Percentiles rank a stretch among this genome's conserved stretches.
Conservation (phyloP, 2,888 invertebrate species). For the Hypercompe scribonia region DNA sequence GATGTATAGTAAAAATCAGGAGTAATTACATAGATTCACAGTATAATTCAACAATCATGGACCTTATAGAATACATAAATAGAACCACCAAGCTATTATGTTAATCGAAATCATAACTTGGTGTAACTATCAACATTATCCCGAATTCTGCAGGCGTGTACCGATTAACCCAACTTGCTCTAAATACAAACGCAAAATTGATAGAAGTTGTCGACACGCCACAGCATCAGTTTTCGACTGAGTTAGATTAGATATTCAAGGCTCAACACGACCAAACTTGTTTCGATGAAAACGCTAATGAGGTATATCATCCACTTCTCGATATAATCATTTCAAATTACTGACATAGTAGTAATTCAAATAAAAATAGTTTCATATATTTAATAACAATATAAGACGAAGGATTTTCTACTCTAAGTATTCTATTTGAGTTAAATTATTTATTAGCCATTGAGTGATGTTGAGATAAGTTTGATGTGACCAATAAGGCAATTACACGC, state of each 20-base stretch:
- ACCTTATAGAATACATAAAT: background rate
- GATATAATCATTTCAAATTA: background rate
- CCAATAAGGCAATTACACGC: too few species aligned
- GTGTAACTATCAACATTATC: constrained; percentile 40
- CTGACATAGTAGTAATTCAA: background rate
- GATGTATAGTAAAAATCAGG: background rate
- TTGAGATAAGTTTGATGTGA: too few species aligned
- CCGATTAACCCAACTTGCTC: constrained; percentile 41
- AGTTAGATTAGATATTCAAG: constrained; percentile 52
- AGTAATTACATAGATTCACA: background rate
- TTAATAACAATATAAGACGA: too few species aligned
- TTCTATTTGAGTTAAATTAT: too few species aligned
- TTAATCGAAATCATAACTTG: constrained; percentile 26
- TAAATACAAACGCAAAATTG: constrained; percentile 51
- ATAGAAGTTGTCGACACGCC: constrained; percentile 41
- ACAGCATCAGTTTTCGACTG: constrained; percentile 42
- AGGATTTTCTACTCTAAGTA: too few species aligned
- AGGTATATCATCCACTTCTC: constrained; percentile 18
- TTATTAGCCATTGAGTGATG: too few species aligned
- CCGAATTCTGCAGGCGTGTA: constrained; percentile 41
- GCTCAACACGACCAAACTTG: constrained; percentile 39
- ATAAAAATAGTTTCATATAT: too few species aligned
- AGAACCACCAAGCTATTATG: constrained; percentile 16
- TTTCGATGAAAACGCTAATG: constrained; percentile 36
- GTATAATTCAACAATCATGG: background rate